These are phyloP conservation scores for Achlya flavicornis DNA, from an alignment of 2,888 invertebrate species.

Conservation along the genomic window DNA sequence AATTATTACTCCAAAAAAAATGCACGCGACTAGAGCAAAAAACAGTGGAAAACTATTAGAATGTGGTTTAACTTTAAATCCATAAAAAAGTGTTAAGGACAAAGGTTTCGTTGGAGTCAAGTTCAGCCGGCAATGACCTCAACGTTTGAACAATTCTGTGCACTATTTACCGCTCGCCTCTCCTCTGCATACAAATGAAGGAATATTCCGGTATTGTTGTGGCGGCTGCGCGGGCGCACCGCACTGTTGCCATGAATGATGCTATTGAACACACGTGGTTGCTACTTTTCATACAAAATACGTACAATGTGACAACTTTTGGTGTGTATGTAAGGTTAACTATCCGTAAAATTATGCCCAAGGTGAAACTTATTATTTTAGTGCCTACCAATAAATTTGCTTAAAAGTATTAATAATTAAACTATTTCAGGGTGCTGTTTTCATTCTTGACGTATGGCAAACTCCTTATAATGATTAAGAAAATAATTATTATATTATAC, in stretches of 20 bases:
- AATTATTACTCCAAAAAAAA: neutral
- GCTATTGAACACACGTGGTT: conserved; percentile 2
- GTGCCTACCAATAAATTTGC: neutral
- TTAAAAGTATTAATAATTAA: neutral
- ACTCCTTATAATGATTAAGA: too few species aligned
- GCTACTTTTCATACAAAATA: neutral
- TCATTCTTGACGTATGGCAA: too few species aligned
- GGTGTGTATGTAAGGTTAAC: neutral
- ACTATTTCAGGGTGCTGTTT: too few species aligned
- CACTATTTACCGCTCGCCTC: conserved; percentile 25
- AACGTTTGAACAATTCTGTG: conserved; percentile 21
- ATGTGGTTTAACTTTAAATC: conserved; percentile 8
- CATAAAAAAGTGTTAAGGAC: conserved; percentile 1
- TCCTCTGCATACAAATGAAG: conserved; percentile 35
- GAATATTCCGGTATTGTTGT: conserved; percentile 11
- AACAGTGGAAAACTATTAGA: conserved; percentile 3
- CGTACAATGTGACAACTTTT: conserved; percentile 1
- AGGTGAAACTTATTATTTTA: conserved; percentile 2
- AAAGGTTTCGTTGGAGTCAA: conserved; percentile 30
- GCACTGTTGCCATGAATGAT: neutral
- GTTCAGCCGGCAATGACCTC: conserved; percentile 42
- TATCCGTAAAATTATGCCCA: neutral
- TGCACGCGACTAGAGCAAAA: conserved; percentile 1
- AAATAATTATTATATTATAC: too few species aligned
- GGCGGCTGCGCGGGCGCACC: neutral